Percentiles rank a stretch among this genome's conserved stretches.
Evolutionary conservation across 2,888 invertebrate species (phyloP).

Genomic region (Muschampia plurimacula): DNA sequence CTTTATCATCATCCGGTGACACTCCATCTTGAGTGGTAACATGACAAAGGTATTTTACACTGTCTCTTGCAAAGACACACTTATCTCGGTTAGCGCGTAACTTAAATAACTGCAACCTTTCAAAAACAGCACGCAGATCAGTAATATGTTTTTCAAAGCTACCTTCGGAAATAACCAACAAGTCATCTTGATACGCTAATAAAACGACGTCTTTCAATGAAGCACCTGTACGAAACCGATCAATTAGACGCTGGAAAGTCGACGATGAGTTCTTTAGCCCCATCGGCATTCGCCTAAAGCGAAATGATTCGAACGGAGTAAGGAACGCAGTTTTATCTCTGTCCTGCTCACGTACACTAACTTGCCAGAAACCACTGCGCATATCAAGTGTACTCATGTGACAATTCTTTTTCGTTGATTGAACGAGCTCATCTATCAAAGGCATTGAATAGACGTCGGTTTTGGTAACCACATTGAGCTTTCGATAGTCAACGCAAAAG

Average conservation of each 20-base stretch:
- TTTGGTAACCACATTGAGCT: conserved; percentile 40
- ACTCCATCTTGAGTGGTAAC: neutral
- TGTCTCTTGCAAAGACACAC: conserved; percentile 12
- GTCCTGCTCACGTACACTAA: conserved; percentile 43
- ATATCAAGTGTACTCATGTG: conserved; percentile 57
- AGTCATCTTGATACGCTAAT: neutral
- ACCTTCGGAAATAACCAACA: neutral
- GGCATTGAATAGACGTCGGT: conserved; percentile 23
- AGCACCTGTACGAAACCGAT: neutral
- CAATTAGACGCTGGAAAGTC: conserved; percentile 4
- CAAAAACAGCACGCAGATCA: conserved; percentile 14
- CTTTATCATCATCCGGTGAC: neutral
- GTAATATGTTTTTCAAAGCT: neutral
- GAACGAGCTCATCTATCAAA: conserved; percentile 13
- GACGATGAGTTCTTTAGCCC: neutral
- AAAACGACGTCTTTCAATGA: neutral
- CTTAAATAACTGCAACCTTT: conserved; percentile 2
- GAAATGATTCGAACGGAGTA: neutral
- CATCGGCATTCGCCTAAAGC: neutral
- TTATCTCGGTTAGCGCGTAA: conserved; percentile 14
- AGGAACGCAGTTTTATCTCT: conserved; percentile 51
- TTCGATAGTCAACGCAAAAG: conserved; percentile 41
- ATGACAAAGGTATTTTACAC: neutral
- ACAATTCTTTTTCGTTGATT: conserved; percentile 10
- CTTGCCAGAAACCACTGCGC: conserved; percentile 58